Evolutionary conservation across 2,113 vertebrate genomes (phyloP), one percentile per base, ranked within the genome.

Genomic region (Coturnix japonica): DNA sequence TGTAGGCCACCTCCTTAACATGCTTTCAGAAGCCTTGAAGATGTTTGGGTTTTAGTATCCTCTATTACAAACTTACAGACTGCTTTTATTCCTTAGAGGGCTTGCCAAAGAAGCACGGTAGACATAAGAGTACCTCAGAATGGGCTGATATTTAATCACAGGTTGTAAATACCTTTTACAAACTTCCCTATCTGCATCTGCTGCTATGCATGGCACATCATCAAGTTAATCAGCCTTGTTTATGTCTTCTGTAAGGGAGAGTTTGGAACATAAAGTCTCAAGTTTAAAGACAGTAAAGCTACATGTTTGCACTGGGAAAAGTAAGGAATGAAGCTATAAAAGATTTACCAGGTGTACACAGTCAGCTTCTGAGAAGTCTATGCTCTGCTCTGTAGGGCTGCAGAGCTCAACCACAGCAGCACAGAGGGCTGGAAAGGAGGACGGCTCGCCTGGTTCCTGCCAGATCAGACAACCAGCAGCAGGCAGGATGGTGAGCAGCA

Each of bases 81-180:
- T 85, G 53, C 70, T 70, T 82, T 91, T 95, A 71, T 64, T 88
- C 64, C 33, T 81, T 31, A 71, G 37, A 22, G 25, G 30, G 17
- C 14, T 87, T 70, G 57, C 35, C 53, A 57, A 75, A 92, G 44
- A 44, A 82, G 30, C 70, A 11, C 16, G 1, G 31, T 64, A 53
- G 69, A 79, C 60, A 74, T 23, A 71, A 87, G 79, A 92, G 81
- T 4, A 9, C 41, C 84, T 92, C 81, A 92, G 79, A 95, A 77
- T 64, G 91, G 61, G 79, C 82, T 94, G 94, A 76, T 95, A 90
- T 64, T 91, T 92, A 82, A 70, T 85, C 90, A 92, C 35, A 82
- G 75, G 46, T 69, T 89, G 81, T 53, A 95, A 91, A 95, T 93
- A 91, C 60, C 82, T 96, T 80, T 56, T 89, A 77, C 25, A 91